Evolutionary conservation across 1,140 invertebrate genomes (phyloP), one percentile per base, ranked within the genome.

Genomic region (Gonatopus flavifemur): DNA sequence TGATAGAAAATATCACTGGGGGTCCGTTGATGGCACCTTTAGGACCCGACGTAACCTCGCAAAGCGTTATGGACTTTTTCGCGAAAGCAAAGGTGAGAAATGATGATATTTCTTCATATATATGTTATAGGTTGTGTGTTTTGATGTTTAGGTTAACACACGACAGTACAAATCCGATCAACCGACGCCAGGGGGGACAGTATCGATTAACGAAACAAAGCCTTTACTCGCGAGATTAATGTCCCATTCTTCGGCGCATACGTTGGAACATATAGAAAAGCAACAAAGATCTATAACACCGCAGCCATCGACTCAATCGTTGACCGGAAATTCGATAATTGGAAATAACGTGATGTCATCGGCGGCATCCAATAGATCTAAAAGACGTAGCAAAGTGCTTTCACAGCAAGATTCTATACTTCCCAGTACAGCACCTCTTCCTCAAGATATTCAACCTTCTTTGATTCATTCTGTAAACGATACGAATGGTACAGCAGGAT

Each of bases 181-280:
- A 40, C 80, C 82, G 8, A 74, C 80, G 13, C 62, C 77, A 0
- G 68, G 70, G 24, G 69, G 58, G 45, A 55, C 50, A 1, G 78
- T 76, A 15, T 55, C 65, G 2, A 71, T 72, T 6, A 82, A 84
- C 38, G 66, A 63, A 7, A 82, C 75, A 16, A 83, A 83, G 5
- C 54, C 83, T 21, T 64, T 85, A 3, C 70, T 90, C 1, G 86
- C 88, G 52, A 81, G 85, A 46, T 75, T 92, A 22, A 89, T 90
- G 85, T 89, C 87, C 22, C 87, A 90, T 67, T 87, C 88, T 3
- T 86, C 88, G 19, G 80, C 79, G 13, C 88, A 91, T 64, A 87
- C 84, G 38, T 84, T 94, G 8, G 91, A 93, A 64, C 89, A 94
- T 69, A 90, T 94, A 62, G 92, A 94, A 62, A 90, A 91, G 54